Evolutionary conservation across 2,888 invertebrate species (phyloP).

Genomic region (Deilephila elpenor): DNA sequence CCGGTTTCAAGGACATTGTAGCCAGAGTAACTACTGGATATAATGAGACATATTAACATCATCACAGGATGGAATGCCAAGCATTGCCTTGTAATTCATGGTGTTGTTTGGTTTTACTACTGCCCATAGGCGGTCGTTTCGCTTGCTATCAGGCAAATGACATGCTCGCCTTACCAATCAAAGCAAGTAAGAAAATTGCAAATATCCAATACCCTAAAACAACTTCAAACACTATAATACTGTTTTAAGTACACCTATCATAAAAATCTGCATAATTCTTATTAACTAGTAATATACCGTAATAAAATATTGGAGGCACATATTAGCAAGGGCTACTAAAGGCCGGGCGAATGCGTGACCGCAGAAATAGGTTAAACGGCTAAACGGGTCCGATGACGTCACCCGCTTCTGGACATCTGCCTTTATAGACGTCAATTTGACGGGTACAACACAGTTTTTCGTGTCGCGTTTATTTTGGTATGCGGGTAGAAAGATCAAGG

Average conservation of each 20-base stretch:
- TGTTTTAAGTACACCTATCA: neutral
- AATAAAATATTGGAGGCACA: conserved; percentile 17
- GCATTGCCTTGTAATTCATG: too few species aligned
- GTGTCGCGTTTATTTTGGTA: conserved; percentile 40
- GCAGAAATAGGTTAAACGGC: conserved; percentile 54
- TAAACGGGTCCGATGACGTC: conserved; percentile 46
- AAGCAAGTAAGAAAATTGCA: too few species aligned
- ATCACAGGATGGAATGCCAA: too few species aligned
- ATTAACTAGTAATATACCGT: neutral
- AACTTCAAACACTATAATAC: too few species aligned
- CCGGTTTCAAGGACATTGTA: too few species aligned
- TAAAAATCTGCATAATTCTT: neutral
- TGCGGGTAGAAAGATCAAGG: conserved; percentile 40
- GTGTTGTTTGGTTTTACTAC: too few species aligned
- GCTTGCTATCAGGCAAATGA: too few species aligned
- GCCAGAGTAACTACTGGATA: too few species aligned
- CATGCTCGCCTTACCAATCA: too few species aligned
- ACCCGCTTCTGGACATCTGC: conserved; percentile 44
- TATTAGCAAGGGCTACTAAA: conserved; percentile 39
- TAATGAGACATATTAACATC: too few species aligned
- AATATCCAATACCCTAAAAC: too few species aligned
- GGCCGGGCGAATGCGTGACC: conserved; percentile 51
- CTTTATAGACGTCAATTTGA: conserved; percentile 46
- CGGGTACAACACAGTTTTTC: conserved; percentile 28
- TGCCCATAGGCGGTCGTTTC: too few species aligned